A percentile compares a stretch with the other conserved stretches of the same genome.
Conservation (phyloP, 2,888 invertebrate species). For the Latheticus oryzae region DNA sequence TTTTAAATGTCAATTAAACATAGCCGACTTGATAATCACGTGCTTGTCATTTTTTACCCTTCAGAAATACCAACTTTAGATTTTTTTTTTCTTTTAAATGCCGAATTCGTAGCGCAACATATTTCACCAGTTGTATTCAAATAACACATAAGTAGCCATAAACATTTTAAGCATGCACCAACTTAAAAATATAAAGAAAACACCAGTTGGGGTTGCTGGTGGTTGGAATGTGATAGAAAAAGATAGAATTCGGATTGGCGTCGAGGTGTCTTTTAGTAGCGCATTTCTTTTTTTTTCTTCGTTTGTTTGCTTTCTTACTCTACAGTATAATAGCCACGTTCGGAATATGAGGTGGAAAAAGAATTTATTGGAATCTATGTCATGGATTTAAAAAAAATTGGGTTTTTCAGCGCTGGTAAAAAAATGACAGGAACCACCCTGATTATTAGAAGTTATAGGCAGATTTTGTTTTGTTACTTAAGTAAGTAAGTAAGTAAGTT, state of each 20-base stretch:
- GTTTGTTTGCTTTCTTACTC: constrained; percentile 49
- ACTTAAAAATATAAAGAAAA: constrained; percentile 39
- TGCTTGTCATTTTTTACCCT: constrained; percentile 4
- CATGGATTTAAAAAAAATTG: too few species aligned
- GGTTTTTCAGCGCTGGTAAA: too few species aligned
- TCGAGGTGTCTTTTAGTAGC: constrained; percentile 27
- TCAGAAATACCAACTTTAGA: constrained; percentile 1
- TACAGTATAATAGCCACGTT: constrained; percentile 49
- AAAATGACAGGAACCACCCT: too few species aligned
- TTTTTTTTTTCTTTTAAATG: constrained; percentile 19
- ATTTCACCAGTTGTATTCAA: constrained; percentile 33
- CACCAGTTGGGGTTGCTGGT: too few species aligned
- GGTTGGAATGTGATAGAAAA: constrained; percentile 8
- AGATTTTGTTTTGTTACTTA: too few species aligned
- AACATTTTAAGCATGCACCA: constrained; percentile 58
- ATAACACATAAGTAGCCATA: constrained; percentile 50
- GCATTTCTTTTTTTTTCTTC: constrained; percentile 47
- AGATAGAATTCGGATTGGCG: constrained; percentile 22
- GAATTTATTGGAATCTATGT: too few species aligned
- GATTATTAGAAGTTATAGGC: too few species aligned
- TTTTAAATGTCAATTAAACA: constrained; percentile 1
- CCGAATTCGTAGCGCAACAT: constrained; percentile 28
- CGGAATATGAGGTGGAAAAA: constrained; percentile 53
- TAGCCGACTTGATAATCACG: neutral
- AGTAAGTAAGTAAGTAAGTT: too few species aligned